These are phyloP conservation scores for Buphagus erythrorhynchus DNA, from an alignment of 2,797 vertebrate genomes.

Conservation along the genomic window DNA sequence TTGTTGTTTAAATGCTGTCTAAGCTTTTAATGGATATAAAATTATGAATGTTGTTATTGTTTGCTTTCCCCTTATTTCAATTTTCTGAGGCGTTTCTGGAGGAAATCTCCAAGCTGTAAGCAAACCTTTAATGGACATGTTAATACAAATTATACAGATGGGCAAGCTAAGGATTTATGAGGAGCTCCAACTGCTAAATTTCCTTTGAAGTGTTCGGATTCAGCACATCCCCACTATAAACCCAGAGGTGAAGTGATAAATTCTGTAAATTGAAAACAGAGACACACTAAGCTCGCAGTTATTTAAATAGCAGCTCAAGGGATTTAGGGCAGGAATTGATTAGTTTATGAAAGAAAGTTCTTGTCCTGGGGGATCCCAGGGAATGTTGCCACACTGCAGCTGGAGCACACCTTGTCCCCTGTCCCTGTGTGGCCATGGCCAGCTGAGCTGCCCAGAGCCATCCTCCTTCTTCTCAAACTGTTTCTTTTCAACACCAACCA, in stretches of 20 bases:
- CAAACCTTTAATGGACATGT: constrained; percentile 19
- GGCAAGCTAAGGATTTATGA: constrained; percentile 42
- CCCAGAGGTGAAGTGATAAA: constrained; percentile 61
- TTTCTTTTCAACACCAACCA: neutral
- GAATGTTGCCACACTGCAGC: fast-evolving
- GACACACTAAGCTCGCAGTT: constrained; percentile 4
- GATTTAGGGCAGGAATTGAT: constrained; percentile 7
- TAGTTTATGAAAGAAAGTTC: neutral
- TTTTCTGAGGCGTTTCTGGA: neutral
- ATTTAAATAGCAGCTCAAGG: constrained; percentile 31
- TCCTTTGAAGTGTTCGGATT: constrained; percentile 27
- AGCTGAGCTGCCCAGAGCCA: neutral
- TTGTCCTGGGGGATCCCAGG: neutral
- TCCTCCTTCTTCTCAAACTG: neutral
- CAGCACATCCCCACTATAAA: constrained; percentile 22
- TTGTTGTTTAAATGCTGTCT: neutral
- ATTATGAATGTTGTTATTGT: neutral
- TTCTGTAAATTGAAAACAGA: constrained; percentile 46
- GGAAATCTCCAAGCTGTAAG: constrained; percentile 5
- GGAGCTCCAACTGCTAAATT: constrained; percentile 50
- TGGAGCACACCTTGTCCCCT: neutral
- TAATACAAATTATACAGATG: constrained; percentile 50
- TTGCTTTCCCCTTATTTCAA: neutral
- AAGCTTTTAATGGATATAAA: neutral
- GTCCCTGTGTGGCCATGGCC: fast-evolving